phyloP scores from a whole-genome alignment of 2,797 vertebrate genomes.

The Champsocephalus esox region DNA sequence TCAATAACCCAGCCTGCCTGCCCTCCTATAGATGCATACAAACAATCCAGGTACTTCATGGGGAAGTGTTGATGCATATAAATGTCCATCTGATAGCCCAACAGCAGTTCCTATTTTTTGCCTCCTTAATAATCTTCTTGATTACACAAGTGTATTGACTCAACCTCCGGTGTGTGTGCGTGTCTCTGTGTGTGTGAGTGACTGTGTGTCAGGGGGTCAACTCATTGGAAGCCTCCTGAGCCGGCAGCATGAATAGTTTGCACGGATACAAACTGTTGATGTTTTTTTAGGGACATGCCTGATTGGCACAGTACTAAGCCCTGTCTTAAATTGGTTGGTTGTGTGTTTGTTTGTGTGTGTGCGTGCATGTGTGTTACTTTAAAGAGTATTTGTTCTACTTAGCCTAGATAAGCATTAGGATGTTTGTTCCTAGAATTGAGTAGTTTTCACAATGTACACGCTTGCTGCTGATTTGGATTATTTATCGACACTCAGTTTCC shows the following conservation, averaged over 20 bases:
- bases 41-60: constrained; percentile 16
- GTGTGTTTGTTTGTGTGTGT: not conserved
- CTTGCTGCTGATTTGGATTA: constrained; percentile 18
- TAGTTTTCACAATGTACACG: not conserved
- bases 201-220: constrained; percentile 40
- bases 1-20: constrained; percentile 4
- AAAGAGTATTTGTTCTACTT: constrained; percentile 29
- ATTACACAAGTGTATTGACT: constrained; percentile 61
- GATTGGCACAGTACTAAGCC: constrained; percentile 29
- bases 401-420: constrained; percentile 5
- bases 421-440: constrained; percentile 13
- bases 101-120: constrained; percentile 8
- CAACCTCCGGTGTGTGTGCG: constrained; percentile 34
- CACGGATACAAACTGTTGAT: constrained; percentile 22
- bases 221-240: constrained; percentile 39
- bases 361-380: constrained; percentile 15
- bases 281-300: constrained; percentile 30
- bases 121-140: constrained; percentile 58
- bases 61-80: constrained; percentile 5
- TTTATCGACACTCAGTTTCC: not conserved
- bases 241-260: constrained; percentile 37
- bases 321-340: constrained; percentile 29
- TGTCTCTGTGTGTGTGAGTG: constrained; percentile 6
- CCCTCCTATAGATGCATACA: not conserved
- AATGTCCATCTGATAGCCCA: constrained; percentile 36